These are phyloP conservation scores for Apostichopus leukothele DNA, from an alignment of 53 echinoderm and acorn worm species.

Conservation along the genomic window DNA sequence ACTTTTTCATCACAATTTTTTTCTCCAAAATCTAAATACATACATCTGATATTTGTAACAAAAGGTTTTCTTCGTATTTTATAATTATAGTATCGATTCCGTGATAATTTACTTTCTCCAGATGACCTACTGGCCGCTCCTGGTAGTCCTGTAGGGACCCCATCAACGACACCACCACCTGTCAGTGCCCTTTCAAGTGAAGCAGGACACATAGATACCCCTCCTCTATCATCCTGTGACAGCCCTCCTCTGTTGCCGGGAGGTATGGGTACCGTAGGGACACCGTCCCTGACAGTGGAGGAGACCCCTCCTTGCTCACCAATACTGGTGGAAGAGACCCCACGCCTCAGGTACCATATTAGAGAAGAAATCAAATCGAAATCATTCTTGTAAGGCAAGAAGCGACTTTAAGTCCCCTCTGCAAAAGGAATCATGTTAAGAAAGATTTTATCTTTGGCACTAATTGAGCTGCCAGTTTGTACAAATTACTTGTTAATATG, in stretches of 20 bases:
- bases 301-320: slow-evolving; percentile 35
- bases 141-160: slow-evolving; percentile 47
- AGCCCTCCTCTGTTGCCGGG: slow-evolving; percentile 4
- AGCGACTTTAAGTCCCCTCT: no score
- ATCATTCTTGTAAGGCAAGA: no score
- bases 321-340: slow-evolving; percentile 17
- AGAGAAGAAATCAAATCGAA: no score
- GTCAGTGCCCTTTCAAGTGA: not conserved
- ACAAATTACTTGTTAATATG: no score
- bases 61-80: not conserved
- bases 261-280: not conserved
- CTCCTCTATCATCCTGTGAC: slow-evolving; percentile 10
- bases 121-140: slow-evolving; percentile 30
- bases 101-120: not conserved
- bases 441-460: no score
- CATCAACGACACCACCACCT: slow-evolving; percentile 47
- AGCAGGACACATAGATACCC: slow-evolving; percentile 35
- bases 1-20: no score
- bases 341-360: slow-evolving; percentile 9
- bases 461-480: no score
- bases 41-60: not conserved
- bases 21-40: not conserved
- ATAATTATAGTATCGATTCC: not conserved
- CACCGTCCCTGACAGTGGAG: slow-evolving; percentile 29
- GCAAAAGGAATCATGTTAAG: no score